Evolutionary conservation across 2,797 vertebrate species (phyloP).

Genomic region (Euphonia xanthogaster): DNA sequence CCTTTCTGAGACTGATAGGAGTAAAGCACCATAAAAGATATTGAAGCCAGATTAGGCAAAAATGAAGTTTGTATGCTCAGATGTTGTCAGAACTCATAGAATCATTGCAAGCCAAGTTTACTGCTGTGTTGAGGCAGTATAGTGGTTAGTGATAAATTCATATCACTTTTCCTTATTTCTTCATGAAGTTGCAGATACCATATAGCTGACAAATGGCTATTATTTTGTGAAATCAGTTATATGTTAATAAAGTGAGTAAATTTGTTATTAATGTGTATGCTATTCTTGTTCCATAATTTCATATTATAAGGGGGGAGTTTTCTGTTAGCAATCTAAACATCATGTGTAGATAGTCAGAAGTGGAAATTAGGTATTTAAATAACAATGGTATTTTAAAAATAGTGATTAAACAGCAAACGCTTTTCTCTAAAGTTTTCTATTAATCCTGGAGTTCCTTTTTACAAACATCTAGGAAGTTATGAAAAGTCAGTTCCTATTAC

Average conservation of each 20-base stretch:
- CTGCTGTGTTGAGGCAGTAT: not conserved
- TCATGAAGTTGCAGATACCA: not conserved
- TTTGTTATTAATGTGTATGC: not conserved
- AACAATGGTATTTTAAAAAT: not conserved
- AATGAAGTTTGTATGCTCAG: not conserved
- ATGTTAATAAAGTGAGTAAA: not conserved
- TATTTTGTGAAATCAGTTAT: not conserved
- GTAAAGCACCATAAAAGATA: not conserved
- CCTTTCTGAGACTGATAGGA: not conserved
- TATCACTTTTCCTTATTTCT: not conserved
- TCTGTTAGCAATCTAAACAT: not conserved
- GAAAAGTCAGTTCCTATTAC: not conserved
- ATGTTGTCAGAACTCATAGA: not conserved
- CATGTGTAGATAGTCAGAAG: not conserved
- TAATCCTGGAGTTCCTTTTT: not conserved
- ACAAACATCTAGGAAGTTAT: not conserved
- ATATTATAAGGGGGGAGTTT: not conserved
- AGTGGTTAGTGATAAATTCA: not conserved
- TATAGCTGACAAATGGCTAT: not conserved
- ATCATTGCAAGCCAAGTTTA: not conserved
- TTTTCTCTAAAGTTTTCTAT: not conserved
- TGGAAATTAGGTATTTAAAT: not conserved
- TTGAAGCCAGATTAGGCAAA: not conserved
- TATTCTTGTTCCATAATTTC: not conserved
- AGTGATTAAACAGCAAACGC: not conserved